Percentiles rank a stretch among this genome's conserved stretches.
These are phyloP conservation scores for Phycodurus eques DNA, from an alignment of 2,113 vertebrate genomes.

Conservation along the genomic window DNA sequence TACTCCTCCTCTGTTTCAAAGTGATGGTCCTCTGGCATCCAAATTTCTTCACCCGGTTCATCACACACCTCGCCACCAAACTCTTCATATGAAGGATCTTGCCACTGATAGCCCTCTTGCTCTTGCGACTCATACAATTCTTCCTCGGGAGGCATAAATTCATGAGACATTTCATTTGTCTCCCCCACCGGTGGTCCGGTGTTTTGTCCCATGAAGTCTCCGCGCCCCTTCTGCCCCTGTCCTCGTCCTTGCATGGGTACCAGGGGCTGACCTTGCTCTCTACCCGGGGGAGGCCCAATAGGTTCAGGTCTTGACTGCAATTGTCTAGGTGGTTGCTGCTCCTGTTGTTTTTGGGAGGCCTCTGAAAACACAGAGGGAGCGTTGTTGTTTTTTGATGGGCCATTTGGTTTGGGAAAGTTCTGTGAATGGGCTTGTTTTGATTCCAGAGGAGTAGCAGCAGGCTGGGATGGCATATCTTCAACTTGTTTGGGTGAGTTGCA, in stretches of 20 bases:
- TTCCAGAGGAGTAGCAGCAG: constrained; percentile 8
- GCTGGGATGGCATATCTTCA: constrained; percentile 26
- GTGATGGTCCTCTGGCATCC: constrained; percentile 80
- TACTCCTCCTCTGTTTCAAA: constrained; percentile 66
- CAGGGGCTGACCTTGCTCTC: constrained; percentile 56
- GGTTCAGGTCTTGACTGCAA: constrained; percentile 69
- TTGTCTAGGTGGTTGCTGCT: constrained; percentile 69
- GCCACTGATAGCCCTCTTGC: constrained; percentile 63
- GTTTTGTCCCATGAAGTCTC: constrained; percentile 43
- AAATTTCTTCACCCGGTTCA: constrained; percentile 55
- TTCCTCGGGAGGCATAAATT: constrained; percentile 68
- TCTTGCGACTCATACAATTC: constrained; percentile 19
- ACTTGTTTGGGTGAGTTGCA: constrained; percentile 24
- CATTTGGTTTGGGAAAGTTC: constrained; percentile 37
- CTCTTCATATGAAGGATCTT: constrained; percentile 63
- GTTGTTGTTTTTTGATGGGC: constrained; percentile 19
- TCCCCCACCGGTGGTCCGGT: constrained; percentile 32
- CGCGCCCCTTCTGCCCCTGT: constrained; percentile 48
- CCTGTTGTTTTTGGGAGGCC: constrained; percentile 52
- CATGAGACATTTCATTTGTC: constrained; percentile 47
- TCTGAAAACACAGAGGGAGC: constrained; percentile 65
- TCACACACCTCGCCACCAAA: constrained; percentile 63
- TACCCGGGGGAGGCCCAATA: constrained; percentile 49
- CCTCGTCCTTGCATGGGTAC: constrained; percentile 47
- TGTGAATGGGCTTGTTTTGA: constrained; percentile 21